A percentile compares a stretch with the other conserved stretches of the same genome.
phyloP scores from a whole-genome alignment of 2,888 invertebrate genomes.

The Patella depressa region DNA sequence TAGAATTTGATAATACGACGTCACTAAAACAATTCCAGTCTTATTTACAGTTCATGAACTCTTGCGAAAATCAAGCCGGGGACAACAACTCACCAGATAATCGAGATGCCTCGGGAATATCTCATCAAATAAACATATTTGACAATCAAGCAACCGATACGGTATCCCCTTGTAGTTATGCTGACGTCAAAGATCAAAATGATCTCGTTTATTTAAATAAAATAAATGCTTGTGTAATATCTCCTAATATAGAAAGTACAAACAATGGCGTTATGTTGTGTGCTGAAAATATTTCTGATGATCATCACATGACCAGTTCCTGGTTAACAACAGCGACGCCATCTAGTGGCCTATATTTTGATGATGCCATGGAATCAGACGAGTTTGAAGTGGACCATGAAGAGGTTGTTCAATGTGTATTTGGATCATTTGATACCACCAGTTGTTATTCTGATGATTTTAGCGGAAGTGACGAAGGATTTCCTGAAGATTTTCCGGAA shows the following conservation, averaged over 20 bases:
- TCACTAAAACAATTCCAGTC: neutral
- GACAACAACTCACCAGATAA: neutral
- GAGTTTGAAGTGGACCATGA: neutral
- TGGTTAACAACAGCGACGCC: neutral
- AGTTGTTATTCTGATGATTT: neutral
- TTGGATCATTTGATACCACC: neutral
- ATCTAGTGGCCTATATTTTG: neutral
- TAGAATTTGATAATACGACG: constrained; percentile 2
- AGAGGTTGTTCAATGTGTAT: neutral
- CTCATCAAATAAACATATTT: too few relatives aligned
- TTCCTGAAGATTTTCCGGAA: neutral
- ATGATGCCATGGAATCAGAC: neutral
- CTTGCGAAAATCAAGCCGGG: neutral
- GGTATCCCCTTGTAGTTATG: neutral
- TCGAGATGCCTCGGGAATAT: neutral
- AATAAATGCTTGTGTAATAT: too few relatives aligned
- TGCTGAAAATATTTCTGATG: neutral
- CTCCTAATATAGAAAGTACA: too few relatives aligned
- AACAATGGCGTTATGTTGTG: neutral
- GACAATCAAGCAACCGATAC: too few relatives aligned
- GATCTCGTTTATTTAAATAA: neutral
- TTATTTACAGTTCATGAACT: neutral
- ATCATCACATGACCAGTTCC: neutral
- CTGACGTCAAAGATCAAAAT: neutral
- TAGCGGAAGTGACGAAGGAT: neutral